Conservation (phyloP, 2,797 vertebrate species). For the Esox masquinongy region DNA sequence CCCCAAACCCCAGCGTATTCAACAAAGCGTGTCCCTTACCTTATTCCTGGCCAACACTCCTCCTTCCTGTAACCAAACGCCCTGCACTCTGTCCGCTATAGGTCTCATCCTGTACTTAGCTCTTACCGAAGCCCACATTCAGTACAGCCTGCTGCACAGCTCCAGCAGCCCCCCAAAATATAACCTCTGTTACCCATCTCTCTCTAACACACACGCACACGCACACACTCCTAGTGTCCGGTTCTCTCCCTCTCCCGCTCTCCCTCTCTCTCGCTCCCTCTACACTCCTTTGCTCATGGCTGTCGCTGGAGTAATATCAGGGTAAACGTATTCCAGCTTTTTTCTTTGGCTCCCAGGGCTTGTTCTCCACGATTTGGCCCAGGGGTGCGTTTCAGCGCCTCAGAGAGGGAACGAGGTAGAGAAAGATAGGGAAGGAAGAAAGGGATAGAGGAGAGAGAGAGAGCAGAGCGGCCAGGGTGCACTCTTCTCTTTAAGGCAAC, state of each 20-base stretch:
- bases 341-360: slow-evolving; percentile 79
- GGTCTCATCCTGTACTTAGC: background rate
- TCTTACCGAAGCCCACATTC: background rate
- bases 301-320: slow-evolving; percentile 82
- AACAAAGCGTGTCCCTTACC: slow-evolving; percentile 80
- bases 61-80: slow-evolving; percentile 6
- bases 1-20: slow-evolving; percentile 54
- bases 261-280: slow-evolving; percentile 56
- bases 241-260: slow-evolving; percentile 62
- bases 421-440: slow-evolving; percentile 36
- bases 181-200: slow-evolving; percentile 59
- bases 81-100: background rate
- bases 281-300: slow-evolving; percentile 72
- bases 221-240: slow-evolving; percentile 46
- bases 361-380: slow-evolving; percentile 84
- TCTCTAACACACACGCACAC: slow-evolving; percentile 45
- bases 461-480: slow-evolving; percentile 43
- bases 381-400: slow-evolving; percentile 82
- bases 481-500: slow-evolving; percentile 56
- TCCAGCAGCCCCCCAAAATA: background rate
- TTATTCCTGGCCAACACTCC: slow-evolving; percentile 72
- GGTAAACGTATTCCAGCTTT: slow-evolving; percentile 82
- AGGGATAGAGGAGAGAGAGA: slow-evolving; percentile 20
- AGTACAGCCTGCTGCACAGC: background rate
- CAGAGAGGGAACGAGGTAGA: slow-evolving; percentile 67